Conservation (phyloP, 2,797 vertebrate species). For the Monodelphis domestica region DNA sequence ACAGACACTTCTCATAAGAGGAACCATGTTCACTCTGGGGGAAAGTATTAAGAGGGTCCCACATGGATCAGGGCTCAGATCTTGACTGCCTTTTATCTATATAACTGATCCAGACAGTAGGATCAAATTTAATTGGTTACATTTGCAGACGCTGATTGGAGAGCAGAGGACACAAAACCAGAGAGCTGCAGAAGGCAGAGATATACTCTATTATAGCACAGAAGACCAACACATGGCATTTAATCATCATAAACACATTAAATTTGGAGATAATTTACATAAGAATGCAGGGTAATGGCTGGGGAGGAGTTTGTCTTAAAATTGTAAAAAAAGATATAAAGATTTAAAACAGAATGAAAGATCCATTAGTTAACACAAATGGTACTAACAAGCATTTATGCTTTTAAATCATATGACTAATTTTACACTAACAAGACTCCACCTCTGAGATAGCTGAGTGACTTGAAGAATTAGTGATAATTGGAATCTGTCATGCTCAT, state of each 20-base stretch:
- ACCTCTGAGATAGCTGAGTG: not conserved
- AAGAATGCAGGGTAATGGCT: conserved; percentile 20
- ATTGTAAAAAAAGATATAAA: not conserved
- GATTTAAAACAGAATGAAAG: not conserved
- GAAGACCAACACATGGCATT: conserved; percentile 64
- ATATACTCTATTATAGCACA: conserved; percentile 65
- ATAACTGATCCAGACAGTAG: conserved; percentile 83
- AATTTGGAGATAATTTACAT: conserved; percentile 58
- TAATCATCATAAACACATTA: conserved; percentile 68
- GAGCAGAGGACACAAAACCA: conserved; percentile 65
- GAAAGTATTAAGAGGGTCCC: conserved; percentile 76
- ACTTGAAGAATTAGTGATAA: not conserved
- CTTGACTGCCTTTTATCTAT: conserved; percentile 83
- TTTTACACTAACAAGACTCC: not conserved
- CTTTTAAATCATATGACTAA: not conserved
- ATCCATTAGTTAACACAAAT: not conserved
- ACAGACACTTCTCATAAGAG: conserved; percentile 80
- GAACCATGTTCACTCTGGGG: conserved; percentile 71
- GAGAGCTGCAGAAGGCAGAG: conserved; percentile 63
- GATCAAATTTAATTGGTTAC: conserved; percentile 84
- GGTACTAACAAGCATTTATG: not conserved
- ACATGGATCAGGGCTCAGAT: conserved; percentile 77
- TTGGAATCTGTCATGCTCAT: not conserved
- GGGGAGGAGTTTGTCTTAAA: not conserved
- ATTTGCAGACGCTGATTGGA: conserved; percentile 80